These are phyloP conservation scores for Eptatretus burgeri DNA, from an alignment of 2,113 vertebrate genomes.

Conservation along the genomic window DNA sequence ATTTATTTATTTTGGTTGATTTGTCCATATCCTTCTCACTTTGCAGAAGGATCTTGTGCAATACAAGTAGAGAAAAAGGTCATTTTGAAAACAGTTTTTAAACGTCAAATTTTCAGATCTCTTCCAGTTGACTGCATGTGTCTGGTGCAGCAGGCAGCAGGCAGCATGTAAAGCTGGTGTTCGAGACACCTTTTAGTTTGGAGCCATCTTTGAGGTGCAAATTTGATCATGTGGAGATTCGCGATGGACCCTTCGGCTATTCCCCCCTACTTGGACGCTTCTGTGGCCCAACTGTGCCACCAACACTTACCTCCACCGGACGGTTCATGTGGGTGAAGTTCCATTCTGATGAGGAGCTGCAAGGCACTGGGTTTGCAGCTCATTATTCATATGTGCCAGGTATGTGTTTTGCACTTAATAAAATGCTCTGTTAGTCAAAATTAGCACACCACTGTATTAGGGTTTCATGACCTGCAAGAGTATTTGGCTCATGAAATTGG, in stretches of 20 bases:
- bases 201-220: conserved; percentile 91
- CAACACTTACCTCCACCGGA: conserved; percentile 61
- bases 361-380: conserved; percentile 70
- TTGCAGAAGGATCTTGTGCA: too few relatives aligned
- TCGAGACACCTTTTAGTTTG: conserved; percentile 77
- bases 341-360: conserved; percentile 85
- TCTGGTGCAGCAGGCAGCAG: conserved; percentile 39
- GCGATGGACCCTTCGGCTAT: conserved; percentile 87
- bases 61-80: too few relatives aligned
- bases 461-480: too few relatives aligned
- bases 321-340: conserved; percentile 99
- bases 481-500: too few relatives aligned
- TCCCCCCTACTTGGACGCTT: conserved; percentile 73
- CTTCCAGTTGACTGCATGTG: too few relatives aligned
- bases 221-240: conserved; percentile 84
- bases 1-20: too few relatives aligned
- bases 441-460: too few relatives aligned
- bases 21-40: too few relatives aligned
- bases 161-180: conserved; percentile 69
- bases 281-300: conserved; percentile 60
- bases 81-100: too few relatives aligned
- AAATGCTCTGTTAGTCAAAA: too few relatives aligned
- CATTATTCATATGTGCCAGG: conserved; percentile 92
- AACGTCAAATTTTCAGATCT: too few relatives aligned
- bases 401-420: conserved; percentile 14